These are phyloP conservation scores for Glareola pratincola DNA, from an alignment of 2,113 vertebrate genomes.

Conservation along the genomic window DNA sequence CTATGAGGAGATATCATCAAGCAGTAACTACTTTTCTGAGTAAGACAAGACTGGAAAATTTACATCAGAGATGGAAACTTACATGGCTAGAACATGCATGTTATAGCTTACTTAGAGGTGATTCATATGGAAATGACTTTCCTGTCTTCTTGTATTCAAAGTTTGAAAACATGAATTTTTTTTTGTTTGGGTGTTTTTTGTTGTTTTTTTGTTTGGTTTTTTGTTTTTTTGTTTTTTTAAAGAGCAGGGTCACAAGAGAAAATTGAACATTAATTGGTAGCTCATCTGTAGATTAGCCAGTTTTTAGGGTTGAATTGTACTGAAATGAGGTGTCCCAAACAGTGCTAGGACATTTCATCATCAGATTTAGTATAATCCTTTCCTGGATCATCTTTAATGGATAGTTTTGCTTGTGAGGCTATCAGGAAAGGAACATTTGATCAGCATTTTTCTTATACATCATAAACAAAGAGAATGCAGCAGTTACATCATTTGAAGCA, in stretches of 20 bases:
- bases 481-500: neutral
- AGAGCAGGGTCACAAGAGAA: neutral
- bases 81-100: neutral
- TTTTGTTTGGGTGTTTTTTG: neutral
- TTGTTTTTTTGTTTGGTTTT: neutral
- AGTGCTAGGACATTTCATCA: neutral
- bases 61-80: neutral
- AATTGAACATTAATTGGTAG: neutral
- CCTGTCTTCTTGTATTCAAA: neutral
- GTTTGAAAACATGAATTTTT: neutral
- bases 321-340: neutral
- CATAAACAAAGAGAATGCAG: neutral
- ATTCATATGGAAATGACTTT: neutral
- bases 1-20: neutral
- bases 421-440: neutral
- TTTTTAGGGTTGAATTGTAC: neutral
- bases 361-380: neutral
- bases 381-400: neutral
- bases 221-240: neutral
- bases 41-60: neutral
- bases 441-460: neutral
- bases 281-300: neutral
- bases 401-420: neutral
- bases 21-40: neutral
- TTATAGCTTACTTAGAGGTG: neutral